Base-by-base conservation (phyloP, 2,888 invertebrate species). In the Tipula lateralis region DNA sequence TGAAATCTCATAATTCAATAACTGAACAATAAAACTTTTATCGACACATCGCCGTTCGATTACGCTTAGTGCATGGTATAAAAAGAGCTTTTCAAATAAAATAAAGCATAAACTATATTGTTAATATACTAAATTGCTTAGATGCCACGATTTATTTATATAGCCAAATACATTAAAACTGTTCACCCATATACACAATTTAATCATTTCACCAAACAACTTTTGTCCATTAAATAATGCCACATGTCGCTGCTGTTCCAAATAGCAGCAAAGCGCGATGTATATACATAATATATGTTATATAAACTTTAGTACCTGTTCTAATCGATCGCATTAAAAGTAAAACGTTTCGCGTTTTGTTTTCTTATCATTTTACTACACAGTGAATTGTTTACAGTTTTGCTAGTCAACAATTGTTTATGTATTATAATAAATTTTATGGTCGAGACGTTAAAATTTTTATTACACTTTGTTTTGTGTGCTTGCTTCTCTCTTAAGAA, bases 401-500 rank as follows among this genome's bases (percentile, higher is more conserved):
- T 24, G 9, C 66, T 66, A 66, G 66, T 66, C 66, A 66, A 66
- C 66, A 66, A 44, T 66, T 66, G 9, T 66, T 66, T 66, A 66
- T 66, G 66, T 66, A 66, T 66, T 24, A 44, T 66, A 66, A 66
- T 66, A 66, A 66, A 66, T 9, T 66, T 66, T 66, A 66, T 66
- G 24, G 66, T 66, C 66, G 66, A 66, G 66, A 66, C 66, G 24
- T 66, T 66, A 66, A 66, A 66, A 66, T 24, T 24, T 66, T 66
- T 66, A 66, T 66, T 66, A 66, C 66, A 66, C 24, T 19, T 9
- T 66, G 9, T 66, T 50, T 50, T 50, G 50, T 50, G 50, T 50
- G 66, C 66, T 24, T 66, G 66, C 24, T 66, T 24, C 66, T 24
- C 24, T 66, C 24, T 24, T 66, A 66, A 66, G 66, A 66, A 66